Evolutionary conservation across 2,797 vertebrate genomes (phyloP).

Genomic region (Hypotaenidia philippensis): DNA sequence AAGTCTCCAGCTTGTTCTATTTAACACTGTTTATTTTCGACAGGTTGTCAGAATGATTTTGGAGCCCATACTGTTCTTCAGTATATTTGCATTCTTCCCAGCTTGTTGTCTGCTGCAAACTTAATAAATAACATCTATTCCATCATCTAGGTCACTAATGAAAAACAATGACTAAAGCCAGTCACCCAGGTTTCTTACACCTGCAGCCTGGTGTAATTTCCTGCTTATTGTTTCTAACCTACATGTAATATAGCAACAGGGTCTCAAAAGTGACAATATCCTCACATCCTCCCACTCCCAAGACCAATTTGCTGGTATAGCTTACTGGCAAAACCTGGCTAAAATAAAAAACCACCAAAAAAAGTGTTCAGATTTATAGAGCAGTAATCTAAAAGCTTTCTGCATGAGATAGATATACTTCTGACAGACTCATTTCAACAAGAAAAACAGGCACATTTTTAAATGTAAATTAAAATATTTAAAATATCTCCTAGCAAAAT

Average conservation of each 20-base stretch:
- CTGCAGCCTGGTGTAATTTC: not conserved
- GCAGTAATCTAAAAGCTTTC: not conserved
- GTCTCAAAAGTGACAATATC: not conserved
- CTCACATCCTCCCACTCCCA: accelerated
- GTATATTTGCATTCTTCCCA: not conserved
- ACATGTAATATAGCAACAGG: not conserved
- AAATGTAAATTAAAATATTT: not conserved
- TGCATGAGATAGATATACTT: not conserved
- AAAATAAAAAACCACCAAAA: not conserved
- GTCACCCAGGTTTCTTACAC: not conserved
- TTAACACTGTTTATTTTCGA: not conserved
- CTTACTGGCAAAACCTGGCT: not conserved
- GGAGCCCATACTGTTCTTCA: not conserved
- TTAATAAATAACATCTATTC: not conserved
- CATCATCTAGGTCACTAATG: not conserved
- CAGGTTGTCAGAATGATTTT: not conserved
- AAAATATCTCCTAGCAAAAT: not conserved
- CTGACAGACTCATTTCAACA: not conserved
- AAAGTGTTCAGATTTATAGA: not conserved
- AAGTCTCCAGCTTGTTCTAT: not conserved
- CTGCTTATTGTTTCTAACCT: not conserved
- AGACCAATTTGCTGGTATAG: not conserved
- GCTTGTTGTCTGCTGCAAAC: not conserved
- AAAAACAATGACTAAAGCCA: not conserved
- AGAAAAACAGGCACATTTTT: not conserved